Percentiles rank a stretch among this genome's conserved stretches.
Evolutionary conservation across 2,797 vertebrate genomes (phyloP).

Genomic region (Moxostoma hubbsi): DNA sequence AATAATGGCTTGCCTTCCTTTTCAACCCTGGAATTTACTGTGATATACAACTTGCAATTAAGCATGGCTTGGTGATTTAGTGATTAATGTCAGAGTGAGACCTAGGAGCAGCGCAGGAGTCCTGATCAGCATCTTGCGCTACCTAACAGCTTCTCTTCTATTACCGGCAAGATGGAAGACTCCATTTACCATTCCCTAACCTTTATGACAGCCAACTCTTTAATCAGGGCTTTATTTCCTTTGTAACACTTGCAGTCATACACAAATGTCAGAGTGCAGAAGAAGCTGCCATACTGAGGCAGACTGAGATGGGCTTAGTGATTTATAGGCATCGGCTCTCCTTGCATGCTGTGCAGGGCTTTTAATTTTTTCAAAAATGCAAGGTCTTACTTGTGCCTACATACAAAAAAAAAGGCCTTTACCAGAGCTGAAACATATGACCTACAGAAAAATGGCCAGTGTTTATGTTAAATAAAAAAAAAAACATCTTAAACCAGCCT

Average conservation of each 20-base stretch:
- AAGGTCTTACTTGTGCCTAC: neutral
- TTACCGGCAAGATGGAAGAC: constrained; percentile 99
- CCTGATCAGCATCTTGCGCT: constrained; percentile 79
- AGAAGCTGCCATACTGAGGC: constrained; percentile 90
- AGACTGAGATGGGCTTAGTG: constrained; percentile 77
- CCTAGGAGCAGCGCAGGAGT: constrained; percentile 84
- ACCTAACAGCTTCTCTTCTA: constrained; percentile 87
- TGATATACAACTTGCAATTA: constrained; percentile 99
- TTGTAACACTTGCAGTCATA: constrained; percentile 88
- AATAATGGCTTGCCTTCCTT: constrained; percentile 99
- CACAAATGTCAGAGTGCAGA: constrained; percentile 90
- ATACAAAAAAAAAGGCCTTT: neutral
- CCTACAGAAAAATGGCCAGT: neutral
- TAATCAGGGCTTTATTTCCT: constrained; percentile 99
- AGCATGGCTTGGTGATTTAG: constrained; percentile 99
- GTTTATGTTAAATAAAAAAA: no score
- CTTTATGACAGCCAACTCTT: constrained; percentile 99
- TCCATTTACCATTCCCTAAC: constrained; percentile 99
- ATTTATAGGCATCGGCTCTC: constrained; percentile 79
- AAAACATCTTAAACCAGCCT: no score
- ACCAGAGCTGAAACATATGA: no score
- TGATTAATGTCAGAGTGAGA: constrained; percentile 98
- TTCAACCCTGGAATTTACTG: constrained; percentile 89
- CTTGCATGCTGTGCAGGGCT: constrained; percentile 82
- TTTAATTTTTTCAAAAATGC: constrained; percentile 81